A percentile compares a stretch with the other conserved stretches of the same genome.
These are phyloP conservation scores for Drosophila auraria DNA, from an alignment of 1,140 invertebrate species.

Conservation along the genomic window DNA sequence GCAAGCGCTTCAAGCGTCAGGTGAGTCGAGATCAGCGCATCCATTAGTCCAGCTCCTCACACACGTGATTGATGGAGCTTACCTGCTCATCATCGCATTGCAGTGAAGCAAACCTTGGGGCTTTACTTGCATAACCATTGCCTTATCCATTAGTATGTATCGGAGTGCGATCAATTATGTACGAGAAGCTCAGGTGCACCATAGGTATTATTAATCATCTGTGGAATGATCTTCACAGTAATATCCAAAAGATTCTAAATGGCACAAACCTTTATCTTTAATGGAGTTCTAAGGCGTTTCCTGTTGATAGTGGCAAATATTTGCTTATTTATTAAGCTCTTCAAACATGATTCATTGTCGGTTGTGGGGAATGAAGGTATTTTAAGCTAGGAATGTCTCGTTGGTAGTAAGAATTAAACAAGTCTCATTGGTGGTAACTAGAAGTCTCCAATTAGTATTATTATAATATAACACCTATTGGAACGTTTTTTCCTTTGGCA, in stretches of 20 bases:
- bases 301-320: slow-evolving; percentile 17
- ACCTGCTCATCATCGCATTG: slow-evolving; percentile 12
- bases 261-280: not conserved
- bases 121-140: slow-evolving; percentile 32
- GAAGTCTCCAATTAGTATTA: slow-evolving; percentile 14
- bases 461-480: not conserved
- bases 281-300: slow-evolving; percentile 12
- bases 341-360: slow-evolving; percentile 21
- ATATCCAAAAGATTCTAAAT: not conserved
- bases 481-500: not conserved
- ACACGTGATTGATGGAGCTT: slow-evolving; percentile 55
- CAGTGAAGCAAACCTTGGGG: slow-evolving; percentile 18
- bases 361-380: not conserved
- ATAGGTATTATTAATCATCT: slow-evolving; percentile 4
- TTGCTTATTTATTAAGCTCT: slow-evolving; percentile 7
- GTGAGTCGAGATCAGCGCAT: slow-evolving; percentile 83
- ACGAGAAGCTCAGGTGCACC: slow-evolving; percentile 19
- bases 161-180: slow-evolving; percentile 39
- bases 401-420: not conserved
- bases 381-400: not conserved
- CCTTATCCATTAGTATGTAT: slow-evolving; percentile 39
- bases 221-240: not conserved
- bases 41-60: slow-evolving; percentile 6
- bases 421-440: not conserved
- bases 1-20: slow-evolving; percentile 89